phyloP scores from a whole-genome alignment of 2,888 invertebrate species.

The Zaprionus bogoriensis region DNA sequence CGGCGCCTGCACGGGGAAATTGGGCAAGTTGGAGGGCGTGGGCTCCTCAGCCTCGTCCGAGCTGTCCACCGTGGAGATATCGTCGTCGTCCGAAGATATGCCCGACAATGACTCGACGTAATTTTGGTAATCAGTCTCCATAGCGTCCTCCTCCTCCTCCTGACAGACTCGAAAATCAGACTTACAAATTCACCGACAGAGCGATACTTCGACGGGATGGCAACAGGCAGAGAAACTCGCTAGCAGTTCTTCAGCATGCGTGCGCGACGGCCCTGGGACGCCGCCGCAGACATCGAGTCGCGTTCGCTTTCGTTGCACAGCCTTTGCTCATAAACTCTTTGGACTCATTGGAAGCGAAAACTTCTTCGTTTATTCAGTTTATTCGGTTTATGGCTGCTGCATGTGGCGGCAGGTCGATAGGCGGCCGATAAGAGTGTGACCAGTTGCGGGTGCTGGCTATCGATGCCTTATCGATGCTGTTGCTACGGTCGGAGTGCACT shows the following conservation, averaged over 20 bases:
- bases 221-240: constrained; percentile 7
- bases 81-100: constrained; percentile 74
- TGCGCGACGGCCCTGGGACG: constrained; percentile 11
- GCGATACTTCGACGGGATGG: constrained; percentile 7
- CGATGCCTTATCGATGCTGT: not conserved
- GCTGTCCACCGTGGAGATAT: constrained; percentile 72
- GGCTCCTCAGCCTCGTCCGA: constrained; percentile 72
- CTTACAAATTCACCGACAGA: constrained; percentile 46
- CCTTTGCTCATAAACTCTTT: constrained; percentile 10
- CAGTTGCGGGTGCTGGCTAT: not conserved
- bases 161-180: constrained; percentile 61
- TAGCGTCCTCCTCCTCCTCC: too few species aligned
- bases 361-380: constrained; percentile 41
- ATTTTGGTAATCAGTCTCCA: constrained; percentile 73
- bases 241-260: constrained; percentile 7
- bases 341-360: constrained; percentile 41
- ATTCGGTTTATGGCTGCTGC: constrained; percentile 29
- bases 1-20: constrained; percentile 20
- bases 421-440: constrained; percentile 3
- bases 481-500: too few species aligned
- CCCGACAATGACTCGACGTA: constrained; percentile 72
- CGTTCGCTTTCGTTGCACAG: constrained; percentile 24
- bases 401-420: constrained; percentile 27
- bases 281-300: constrained; percentile 29
- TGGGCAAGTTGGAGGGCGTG: constrained; percentile 20